These are phyloP conservation scores for Cydia strobilella DNA, from an alignment of 1,140 invertebrate species.

Conservation along the genomic window DNA sequence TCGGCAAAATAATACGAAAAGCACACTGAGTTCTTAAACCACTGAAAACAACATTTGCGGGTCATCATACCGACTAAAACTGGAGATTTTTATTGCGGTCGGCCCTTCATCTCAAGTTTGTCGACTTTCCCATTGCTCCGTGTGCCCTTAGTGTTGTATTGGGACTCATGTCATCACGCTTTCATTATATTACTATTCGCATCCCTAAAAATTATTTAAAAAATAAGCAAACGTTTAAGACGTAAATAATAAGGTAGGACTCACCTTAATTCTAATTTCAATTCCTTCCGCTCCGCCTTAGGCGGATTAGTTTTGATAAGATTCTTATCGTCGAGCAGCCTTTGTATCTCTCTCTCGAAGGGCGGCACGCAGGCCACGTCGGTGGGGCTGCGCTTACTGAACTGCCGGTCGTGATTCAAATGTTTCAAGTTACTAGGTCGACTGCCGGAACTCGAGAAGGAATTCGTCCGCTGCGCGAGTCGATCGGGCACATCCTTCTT, in stretches of 20 bases:
- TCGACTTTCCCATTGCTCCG: no score
- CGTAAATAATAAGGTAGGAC: background rate
- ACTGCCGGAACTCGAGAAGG: slow-evolving; percentile 75
- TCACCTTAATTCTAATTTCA: slow-evolving; percentile 76
- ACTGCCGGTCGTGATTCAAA: slow-evolving; percentile 75
- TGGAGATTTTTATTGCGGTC: no score
- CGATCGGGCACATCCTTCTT: slow-evolving; percentile 79
- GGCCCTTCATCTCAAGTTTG: no score
- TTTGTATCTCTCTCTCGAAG: slow-evolving; percentile 87
- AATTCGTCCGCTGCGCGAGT: slow-evolving; percentile 70
- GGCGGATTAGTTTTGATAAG: slow-evolving; percentile 81
- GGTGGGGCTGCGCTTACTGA: slow-evolving; percentile 73
- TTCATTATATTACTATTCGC: no score
- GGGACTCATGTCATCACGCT: no score
- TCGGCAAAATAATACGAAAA: no score
- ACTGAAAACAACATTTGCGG: no score
- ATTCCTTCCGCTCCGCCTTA: slow-evolving; percentile 80
- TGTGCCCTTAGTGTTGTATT: no score
- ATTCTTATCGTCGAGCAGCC: slow-evolving; percentile 86
- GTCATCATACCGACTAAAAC: no score
- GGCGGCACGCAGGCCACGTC: slow-evolving; percentile 81
- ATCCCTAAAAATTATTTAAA: background rate
- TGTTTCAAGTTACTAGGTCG: slow-evolving; percentile 76
- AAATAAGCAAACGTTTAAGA: background rate
- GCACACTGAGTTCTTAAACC: no score